Conservation (phyloP, 1,140 invertebrate genomes). For the Colletes gigas region DNA sequence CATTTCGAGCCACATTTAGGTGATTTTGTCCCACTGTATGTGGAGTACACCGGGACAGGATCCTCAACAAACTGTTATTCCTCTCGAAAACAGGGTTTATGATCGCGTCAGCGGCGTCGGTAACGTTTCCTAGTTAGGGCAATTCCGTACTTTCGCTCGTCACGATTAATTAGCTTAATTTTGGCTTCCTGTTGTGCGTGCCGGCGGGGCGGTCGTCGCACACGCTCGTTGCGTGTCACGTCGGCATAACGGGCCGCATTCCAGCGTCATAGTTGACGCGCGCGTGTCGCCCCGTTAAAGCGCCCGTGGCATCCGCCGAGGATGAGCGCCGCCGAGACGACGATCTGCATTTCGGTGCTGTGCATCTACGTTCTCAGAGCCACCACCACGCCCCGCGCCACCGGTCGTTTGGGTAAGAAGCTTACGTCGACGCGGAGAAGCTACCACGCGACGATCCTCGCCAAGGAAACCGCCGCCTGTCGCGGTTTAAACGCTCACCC, state of each 20-base stretch:
- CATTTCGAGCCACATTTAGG: too few species aligned
- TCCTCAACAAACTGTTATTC: not conserved
- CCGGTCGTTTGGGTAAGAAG: slow-evolving; percentile 29
- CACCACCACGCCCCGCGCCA: slow-evolving; percentile 37
- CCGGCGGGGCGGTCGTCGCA: slow-evolving; percentile 10
- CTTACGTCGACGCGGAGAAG: not conserved
- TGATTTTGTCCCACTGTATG: too few species aligned
- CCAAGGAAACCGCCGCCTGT: not conserved
- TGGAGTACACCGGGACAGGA: not conserved
- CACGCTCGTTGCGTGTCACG: slow-evolving; percentile 44
- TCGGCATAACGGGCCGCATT: slow-evolving; percentile 59
- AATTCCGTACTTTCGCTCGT: slow-evolving; percentile 76
- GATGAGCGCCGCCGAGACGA: slow-evolving; percentile 70
- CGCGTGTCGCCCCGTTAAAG: slow-evolving; percentile 42
- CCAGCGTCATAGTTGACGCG: slow-evolving; percentile 61
- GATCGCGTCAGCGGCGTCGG: not conserved
- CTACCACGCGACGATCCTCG: not conserved
- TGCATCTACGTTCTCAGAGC: slow-evolving; percentile 73
- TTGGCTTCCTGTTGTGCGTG: slow-evolving; percentile 75
- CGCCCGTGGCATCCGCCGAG: slow-evolving; percentile 34
- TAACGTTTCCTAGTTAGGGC: slow-evolving; percentile 71
- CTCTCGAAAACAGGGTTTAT: not conserved
- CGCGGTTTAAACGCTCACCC: not conserved
- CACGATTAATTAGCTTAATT: slow-evolving; percentile 79
- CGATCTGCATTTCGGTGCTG: slow-evolving; percentile 76